Conservation (phyloP, 2,888 invertebrate genomes). For the Netelia inedita region DNA sequence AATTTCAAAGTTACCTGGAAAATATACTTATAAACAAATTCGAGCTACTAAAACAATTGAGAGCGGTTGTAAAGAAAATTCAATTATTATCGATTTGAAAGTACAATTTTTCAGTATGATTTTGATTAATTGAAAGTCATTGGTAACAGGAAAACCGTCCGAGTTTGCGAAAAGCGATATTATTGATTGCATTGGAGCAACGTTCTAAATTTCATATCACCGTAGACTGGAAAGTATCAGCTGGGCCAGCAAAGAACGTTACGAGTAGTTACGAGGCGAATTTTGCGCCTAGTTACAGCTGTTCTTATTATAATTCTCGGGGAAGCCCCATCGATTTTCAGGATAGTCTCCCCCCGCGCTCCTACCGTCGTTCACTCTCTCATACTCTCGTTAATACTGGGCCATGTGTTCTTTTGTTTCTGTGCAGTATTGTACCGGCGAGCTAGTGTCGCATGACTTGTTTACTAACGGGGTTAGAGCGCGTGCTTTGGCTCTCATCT, state of each 20-base stretch:
- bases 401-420: constrained; percentile 2
- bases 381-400: not conserved
- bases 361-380: not conserved
- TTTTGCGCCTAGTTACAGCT: constrained; percentile 43
- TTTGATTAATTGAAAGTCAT: no score
- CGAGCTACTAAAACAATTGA: no score
- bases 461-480: constrained; percentile 9
- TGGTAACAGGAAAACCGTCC: no score
- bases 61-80: no score
- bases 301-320: constrained; percentile 56
- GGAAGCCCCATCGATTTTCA: constrained; percentile 61
- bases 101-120: no score
- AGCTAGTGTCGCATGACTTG: constrained; percentile 5
- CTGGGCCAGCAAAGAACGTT: no score
- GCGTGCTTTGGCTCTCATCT: constrained; percentile 11
- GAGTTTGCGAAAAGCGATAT: no score
- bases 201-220: not conserved
- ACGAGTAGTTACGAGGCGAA: constrained; percentile 29
- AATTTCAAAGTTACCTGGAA: not conserved
- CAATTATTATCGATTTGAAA: no score
- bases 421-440: constrained; percentile 43
- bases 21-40: not conserved
- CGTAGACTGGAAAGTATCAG: no score
- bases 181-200: no score
- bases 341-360: not conserved